Evolutionary conservation across 2,113 vertebrate species (phyloP).

Genomic region (Bufo bufo): DNA sequence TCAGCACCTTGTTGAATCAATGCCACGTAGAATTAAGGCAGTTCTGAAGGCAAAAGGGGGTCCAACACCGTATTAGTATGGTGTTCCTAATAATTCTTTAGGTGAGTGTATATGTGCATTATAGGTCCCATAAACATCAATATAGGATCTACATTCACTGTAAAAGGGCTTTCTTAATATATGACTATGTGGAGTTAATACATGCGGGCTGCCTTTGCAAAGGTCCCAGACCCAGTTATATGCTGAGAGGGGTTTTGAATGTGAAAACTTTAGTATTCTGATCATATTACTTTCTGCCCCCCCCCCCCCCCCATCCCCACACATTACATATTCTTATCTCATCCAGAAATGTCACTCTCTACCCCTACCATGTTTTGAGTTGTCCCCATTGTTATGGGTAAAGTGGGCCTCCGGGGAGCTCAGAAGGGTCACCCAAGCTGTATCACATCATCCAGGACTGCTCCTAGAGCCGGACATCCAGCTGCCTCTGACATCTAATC

Average conservation of each 20-base stretch:
- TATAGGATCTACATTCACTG: not conserved
- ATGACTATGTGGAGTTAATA: not conserved
- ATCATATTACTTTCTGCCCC: too few species aligned
- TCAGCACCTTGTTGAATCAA: too few species aligned
- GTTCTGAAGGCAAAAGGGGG: too few species aligned
- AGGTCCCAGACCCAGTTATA: not conserved
- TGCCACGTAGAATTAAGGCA: too few species aligned
- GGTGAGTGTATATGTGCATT: too few species aligned
- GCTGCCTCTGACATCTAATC: not conserved
- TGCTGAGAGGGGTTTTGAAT: not conserved
- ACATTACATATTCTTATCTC: conserved; percentile 17
- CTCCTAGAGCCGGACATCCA: not conserved
- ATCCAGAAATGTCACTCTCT: not conserved
- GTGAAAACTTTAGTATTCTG: too few species aligned
- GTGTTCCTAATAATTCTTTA: too few species aligned
- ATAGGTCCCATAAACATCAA: not conserved
- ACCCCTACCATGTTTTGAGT: not conserved
- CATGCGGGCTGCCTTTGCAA: too few species aligned
- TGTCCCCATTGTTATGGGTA: conserved; percentile 20
- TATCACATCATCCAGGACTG: not conserved
- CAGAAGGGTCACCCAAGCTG: not conserved
- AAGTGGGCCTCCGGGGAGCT: not conserved
- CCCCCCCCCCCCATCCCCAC: too few species aligned
- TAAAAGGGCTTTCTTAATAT: not conserved
- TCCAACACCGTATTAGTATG: too few species aligned